phyloP scores from a whole-genome alignment of 1,140 invertebrate species.

The Diuraphis noxia region DNA sequence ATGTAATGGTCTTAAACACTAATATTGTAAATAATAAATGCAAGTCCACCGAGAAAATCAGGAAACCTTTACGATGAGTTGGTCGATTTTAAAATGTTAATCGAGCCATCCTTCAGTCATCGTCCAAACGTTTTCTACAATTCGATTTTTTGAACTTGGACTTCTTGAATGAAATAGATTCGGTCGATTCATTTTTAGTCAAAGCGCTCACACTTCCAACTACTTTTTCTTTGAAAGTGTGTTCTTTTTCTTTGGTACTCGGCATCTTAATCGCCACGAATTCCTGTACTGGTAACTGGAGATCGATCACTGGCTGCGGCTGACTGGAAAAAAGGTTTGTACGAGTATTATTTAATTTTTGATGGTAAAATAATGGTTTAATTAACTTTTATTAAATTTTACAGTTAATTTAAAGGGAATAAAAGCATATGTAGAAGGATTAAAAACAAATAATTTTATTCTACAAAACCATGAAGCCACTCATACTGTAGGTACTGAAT shows the following conservation, averaged over 20 bases:
- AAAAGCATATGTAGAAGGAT: background rate
- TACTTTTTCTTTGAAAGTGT: slow-evolving; percentile 69
- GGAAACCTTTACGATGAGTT: background rate
- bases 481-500: background rate
- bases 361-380: background rate
- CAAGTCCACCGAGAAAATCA: background rate
- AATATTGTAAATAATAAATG: background rate
- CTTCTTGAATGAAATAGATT: slow-evolving; percentile 67
- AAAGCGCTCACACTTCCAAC: slow-evolving; percentile 58
- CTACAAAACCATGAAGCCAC: background rate
- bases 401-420: background rate
- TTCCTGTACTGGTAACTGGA: slow-evolving; percentile 65
- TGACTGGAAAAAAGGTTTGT: slow-evolving; percentile 55
- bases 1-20: background rate
- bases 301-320: slow-evolving; percentile 59
- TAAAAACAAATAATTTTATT: background rate
- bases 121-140: slow-evolving; percentile 65
- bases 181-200: slow-evolving; percentile 56
- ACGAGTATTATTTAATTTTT: background rate
- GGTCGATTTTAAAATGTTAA: background rate
- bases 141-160: slow-evolving; percentile 66
- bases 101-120: slow-evolving; percentile 61
- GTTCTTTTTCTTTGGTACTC: slow-evolving; percentile 60
- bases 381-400: background rate
- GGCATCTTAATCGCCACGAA: slow-evolving; percentile 59